A percentile compares a stretch with the other conserved stretches of the same genome.
These are phyloP conservation scores for Triops cancriformis DNA, from an alignment of 1,140 invertebrate species.

Conservation along the genomic window DNA sequence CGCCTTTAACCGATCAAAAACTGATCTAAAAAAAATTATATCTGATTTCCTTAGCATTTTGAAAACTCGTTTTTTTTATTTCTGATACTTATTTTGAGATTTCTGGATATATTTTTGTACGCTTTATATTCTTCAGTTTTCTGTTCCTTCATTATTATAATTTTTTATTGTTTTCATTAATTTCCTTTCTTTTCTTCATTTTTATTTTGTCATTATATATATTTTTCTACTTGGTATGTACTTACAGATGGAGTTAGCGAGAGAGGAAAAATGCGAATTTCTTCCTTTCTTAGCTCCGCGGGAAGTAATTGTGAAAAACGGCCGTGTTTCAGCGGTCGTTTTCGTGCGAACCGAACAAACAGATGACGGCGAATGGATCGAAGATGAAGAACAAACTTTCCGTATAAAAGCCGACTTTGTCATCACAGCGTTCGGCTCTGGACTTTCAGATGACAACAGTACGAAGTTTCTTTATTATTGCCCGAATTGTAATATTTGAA, in stretches of 20 bases:
- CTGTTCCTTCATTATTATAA: too few relatives aligned
- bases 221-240: too few relatives aligned
- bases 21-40: too few relatives aligned
- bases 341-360: slow-evolving; percentile 46
- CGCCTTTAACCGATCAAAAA: too few relatives aligned
- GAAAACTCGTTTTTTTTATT: too few relatives aligned
- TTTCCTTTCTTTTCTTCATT: too few relatives aligned
- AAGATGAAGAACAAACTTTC: slow-evolving; percentile 66
- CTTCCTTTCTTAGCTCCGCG: slow-evolving; percentile 83
- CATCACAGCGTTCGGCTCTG: slow-evolving; percentile 94
- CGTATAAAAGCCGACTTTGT: slow-evolving; percentile 82
- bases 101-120: too few relatives aligned
- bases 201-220: too few relatives aligned
- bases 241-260: slow-evolving; percentile 75
- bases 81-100: too few relatives aligned
- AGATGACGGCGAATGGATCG: slow-evolving; percentile 69
- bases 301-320: slow-evolving; percentile 65
- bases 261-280: slow-evolving; percentile 95
- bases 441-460: slow-evolving; percentile 63
- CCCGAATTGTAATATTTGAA: too few relatives aligned
- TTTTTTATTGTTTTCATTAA: slow-evolving; percentile 28
- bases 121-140: too few relatives aligned
- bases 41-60: too few relatives aligned
- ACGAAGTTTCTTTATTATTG: slow-evolving; percentile 32
- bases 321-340: slow-evolving; percentile 54